Conservation (phyloP, 2,888 invertebrate genomes). For the Caradrina clavipalpis region DNA sequence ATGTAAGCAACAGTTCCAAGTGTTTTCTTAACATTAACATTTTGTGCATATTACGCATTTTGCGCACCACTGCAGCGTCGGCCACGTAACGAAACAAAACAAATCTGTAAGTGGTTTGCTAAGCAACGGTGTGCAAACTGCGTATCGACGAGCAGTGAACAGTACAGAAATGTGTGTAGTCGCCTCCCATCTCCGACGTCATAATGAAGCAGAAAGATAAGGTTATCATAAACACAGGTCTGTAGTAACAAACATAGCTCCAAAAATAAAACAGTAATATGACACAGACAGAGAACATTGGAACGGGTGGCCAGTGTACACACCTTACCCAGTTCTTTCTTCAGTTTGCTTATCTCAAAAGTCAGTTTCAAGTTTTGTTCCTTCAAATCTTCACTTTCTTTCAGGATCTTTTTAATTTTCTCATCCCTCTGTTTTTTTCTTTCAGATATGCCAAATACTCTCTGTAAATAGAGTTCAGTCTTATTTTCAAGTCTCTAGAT, state of each 20-base stretch:
- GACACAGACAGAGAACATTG: slow-evolving; percentile 1
- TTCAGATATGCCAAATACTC: slow-evolving; percentile 82
- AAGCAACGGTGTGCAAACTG: slow-evolving; percentile 5
- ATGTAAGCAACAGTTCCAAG: neutral
- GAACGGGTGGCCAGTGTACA: slow-evolving; percentile 33
- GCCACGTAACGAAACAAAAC: neutral
- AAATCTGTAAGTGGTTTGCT: neutral
- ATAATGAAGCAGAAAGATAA: slow-evolving; percentile 35
- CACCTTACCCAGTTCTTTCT: slow-evolving; percentile 84
- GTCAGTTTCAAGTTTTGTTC: slow-evolving; percentile 77
- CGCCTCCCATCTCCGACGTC: neutral
- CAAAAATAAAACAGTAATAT: neutral
- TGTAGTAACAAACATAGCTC: slow-evolving; percentile 1
- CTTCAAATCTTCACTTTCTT: slow-evolving; percentile 77
- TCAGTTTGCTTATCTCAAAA: slow-evolving; percentile 78
- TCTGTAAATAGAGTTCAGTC: slow-evolving; percentile 73
- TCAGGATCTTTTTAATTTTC: slow-evolving; percentile 73
- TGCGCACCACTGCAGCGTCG: neutral
- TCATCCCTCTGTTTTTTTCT: slow-evolving; percentile 79
- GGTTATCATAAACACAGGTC: slow-evolving; percentile 23
- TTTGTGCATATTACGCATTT: slow-evolving; percentile 5
- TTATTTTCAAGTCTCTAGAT: slow-evolving; percentile 22
- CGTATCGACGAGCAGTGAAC: neutral
- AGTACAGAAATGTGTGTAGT: neutral
- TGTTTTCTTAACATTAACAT: neutral